Conservation (phyloP, 1,140 invertebrate genomes). For the Cydia fagiglandana region DNA sequence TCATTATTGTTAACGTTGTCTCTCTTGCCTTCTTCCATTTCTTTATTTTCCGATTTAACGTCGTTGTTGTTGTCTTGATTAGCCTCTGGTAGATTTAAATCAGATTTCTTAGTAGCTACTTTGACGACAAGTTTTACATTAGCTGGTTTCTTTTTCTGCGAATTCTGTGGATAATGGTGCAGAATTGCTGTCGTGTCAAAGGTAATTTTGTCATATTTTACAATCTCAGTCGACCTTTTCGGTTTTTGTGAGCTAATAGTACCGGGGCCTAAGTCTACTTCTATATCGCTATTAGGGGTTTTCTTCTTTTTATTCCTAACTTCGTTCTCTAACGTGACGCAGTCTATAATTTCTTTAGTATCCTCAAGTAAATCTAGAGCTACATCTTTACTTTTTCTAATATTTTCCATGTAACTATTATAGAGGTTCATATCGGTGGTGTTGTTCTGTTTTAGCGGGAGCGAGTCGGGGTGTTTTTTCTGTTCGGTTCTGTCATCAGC, state of each 20-base stretch:
- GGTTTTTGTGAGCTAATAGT: constrained; percentile 55
- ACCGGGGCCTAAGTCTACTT: constrained; percentile 56
- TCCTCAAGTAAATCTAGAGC: constrained; percentile 69
- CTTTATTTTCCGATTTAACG: constrained; percentile 44
- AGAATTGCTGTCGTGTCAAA: constrained; percentile 73
- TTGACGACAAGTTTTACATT: constrained; percentile 37
- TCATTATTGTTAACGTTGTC: constrained; percentile 65
- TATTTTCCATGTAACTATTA: constrained; percentile 71
- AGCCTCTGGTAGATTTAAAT: constrained; percentile 50
- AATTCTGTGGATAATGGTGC: constrained; percentile 72
- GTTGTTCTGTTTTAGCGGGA: constrained; percentile 73
- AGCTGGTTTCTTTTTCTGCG: constrained; percentile 51
- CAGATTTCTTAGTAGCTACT: constrained; percentile 53
- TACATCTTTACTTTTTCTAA: constrained; percentile 64
- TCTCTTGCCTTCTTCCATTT: constrained; percentile 45
- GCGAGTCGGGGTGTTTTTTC: constrained; percentile 69
- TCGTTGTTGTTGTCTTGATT: constrained; percentile 63
- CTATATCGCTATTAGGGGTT: constrained; percentile 51
- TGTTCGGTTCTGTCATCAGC: constrained; percentile 57
- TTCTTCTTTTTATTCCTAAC: constrained; percentile 45
- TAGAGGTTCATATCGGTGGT: constrained; percentile 73
- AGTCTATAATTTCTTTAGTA: constrained; percentile 66
- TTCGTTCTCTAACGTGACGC: constrained; percentile 39
- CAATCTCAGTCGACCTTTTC: constrained; percentile 58
- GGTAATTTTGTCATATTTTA: constrained; percentile 73